These are phyloP conservation scores for Peribatodes rhomboidaria DNA, from an alignment of 2,888 invertebrate genomes.

Conservation along the genomic window DNA sequence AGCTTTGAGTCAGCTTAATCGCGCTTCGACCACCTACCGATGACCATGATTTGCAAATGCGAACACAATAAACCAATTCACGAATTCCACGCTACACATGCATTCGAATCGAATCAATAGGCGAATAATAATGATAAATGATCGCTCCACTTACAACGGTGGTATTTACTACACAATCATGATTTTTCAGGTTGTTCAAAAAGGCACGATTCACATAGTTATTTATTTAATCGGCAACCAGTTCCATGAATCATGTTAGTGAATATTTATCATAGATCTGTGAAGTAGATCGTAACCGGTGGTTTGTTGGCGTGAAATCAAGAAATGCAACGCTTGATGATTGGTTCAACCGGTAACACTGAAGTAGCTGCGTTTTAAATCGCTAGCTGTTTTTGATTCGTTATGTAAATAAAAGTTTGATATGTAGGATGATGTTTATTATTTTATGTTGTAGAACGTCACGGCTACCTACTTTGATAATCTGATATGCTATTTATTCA, in stretches of 20 bases:
- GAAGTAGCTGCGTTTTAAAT: conserved; percentile 56
- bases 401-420: conserved; percentile 46
- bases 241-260: conserved; percentile 47
- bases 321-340: conserved; percentile 66
- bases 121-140: conserved; percentile 15
- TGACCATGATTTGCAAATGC: conserved; percentile 41
- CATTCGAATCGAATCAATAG: conserved; percentile 22
- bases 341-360: conserved; percentile 61
- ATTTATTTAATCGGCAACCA: conserved; percentile 45
- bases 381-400: conserved; percentile 49
- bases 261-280: conserved; percentile 50
- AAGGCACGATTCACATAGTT: conserved; percentile 19
- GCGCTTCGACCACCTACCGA: conserved; percentile 55
- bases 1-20: conserved; percentile 59
- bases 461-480: conserved; percentile 25
- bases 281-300: conserved; percentile 61
- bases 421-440: conserved; percentile 36
- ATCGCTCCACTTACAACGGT: conserved; percentile 21
- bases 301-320: conserved; percentile 65
- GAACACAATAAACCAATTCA: conserved; percentile 41
- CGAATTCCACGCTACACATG: conserved; percentile 38
- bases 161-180: neutral
- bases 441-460: conserved; percentile 36
- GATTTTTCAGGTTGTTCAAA: neutral
- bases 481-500: conserved; percentile 23